Evolutionary conservation across 2,113 vertebrate species (phyloP), one percentile per base, ranked within the genome.

Genomic region (Platichthys stellatus): DNA sequence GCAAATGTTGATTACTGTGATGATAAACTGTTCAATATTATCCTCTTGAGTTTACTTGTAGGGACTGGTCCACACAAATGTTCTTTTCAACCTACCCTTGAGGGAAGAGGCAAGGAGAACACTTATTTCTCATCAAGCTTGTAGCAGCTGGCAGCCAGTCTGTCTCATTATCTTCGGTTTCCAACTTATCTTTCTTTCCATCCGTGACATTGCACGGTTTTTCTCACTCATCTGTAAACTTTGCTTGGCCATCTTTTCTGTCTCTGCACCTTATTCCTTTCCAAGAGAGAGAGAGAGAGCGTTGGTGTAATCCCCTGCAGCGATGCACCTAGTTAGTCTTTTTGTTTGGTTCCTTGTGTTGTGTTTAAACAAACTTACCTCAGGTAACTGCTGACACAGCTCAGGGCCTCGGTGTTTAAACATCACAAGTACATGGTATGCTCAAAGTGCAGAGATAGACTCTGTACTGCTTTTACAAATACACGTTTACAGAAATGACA

Each of bases 51-150:
- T 56, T 74, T 92, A 83, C 91, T 89, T 93, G 93, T 85, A 93
- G 80, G 68, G 83, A 92, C 92, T 91, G 92, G 92, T 90, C 79
- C 51, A 89, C 51, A 78, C 78, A 81, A 90, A 75, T 83, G 67
- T 84, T 88, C 80, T 75, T 77, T 74, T 79, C 85, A 76, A 83
- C 87, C 60, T 83, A 80, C 63, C 88, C 88, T 88, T 75, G 9
- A 80, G 88, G 87, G 76, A 77, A 86, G 90, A 88, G 28, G 63
- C 62, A 81, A 56, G 66, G 69, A 82, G 86, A 90, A 77, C 72
- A 83, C 86, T 79, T 86, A 85, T 84, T 81, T 75, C 69, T 74
- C 60, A 85, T 86, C 76, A 85, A 85, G 79, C 74, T 74, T 88
- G 80, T 83, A 85, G 78, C 81, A 83, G 81, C 49, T 72, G 69